Evolutionary conservation across 2,888 invertebrate genomes (phyloP).

Genomic region (Reticulitermes lucifugus): DNA sequence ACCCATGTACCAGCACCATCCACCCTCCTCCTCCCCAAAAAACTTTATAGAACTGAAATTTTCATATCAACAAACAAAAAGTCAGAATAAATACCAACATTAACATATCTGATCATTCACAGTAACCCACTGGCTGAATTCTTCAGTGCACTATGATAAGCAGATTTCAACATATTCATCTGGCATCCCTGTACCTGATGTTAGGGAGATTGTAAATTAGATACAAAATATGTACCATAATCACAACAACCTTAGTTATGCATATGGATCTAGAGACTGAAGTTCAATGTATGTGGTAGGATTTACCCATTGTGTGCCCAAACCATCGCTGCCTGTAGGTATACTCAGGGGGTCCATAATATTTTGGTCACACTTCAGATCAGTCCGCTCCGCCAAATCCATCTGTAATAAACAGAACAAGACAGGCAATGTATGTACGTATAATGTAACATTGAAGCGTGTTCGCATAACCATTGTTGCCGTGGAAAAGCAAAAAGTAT

Average conservation of each 20-base stretch:
- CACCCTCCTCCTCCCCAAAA: too few relatives aligned
- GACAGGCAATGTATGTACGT: not conserved
- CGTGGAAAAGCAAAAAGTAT: too few relatives aligned
- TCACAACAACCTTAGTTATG: not conserved
- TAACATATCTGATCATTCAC: not conserved
- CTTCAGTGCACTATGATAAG: not conserved
- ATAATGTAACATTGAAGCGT: too few relatives aligned
- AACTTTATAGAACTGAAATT: too few relatives aligned
- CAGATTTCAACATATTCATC: too few relatives aligned
- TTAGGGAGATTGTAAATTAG: not conserved
- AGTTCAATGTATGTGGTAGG: conserved; percentile 15
- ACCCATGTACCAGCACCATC: too few relatives aligned
- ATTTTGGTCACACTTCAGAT: conserved; percentile 13
- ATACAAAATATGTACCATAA: conserved; percentile 9
- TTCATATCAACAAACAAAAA: too few relatives aligned
- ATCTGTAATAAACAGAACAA: conserved; percentile 2
- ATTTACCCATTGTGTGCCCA: conserved; percentile 13
- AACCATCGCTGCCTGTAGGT: not conserved
- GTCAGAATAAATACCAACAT: not conserved
- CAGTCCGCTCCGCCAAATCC: conserved; percentile 9
- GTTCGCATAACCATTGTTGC: too few relatives aligned
- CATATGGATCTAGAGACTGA: conserved; percentile 1
- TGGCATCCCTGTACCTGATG: not conserved
- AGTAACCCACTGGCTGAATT: not conserved
- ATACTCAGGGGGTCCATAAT: not conserved